Evolutionary conservation across 35 echinoderm and acorn worm species (phyloP).

Genomic region (Chiridota heheva): DNA sequence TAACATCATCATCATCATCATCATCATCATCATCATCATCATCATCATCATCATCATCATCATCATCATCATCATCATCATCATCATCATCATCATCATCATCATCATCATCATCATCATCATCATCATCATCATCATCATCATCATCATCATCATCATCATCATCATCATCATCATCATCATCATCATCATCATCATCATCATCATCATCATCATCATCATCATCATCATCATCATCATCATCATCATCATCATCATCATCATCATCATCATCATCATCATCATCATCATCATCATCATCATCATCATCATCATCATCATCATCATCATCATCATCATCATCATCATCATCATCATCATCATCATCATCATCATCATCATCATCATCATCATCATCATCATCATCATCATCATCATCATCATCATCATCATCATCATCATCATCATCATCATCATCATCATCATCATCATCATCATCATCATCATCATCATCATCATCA

Average conservation of each 20-base stretch:
- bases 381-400: conserved; percentile 6
- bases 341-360: conserved; percentile 6
- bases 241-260: conserved; percentile 5
- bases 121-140: conserved; percentile 5
- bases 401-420: conserved; percentile 6
- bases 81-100: conserved; percentile 6
- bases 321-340: conserved; percentile 6
- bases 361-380: conserved; percentile 6
- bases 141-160: conserved; percentile 6
- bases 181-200: conserved; percentile 5
- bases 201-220: conserved; percentile 5
- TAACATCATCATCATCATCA: not conserved
- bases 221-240: conserved; percentile 6
- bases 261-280: conserved; percentile 5
- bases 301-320: conserved; percentile 6
- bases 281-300: conserved; percentile 6
- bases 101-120: conserved; percentile 6
- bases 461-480: conserved; percentile 6
- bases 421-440: conserved; percentile 6
- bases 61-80: conserved; percentile 6
- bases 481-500: conserved; percentile 6
- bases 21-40: conserved; percentile 6
- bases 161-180: conserved; percentile 5
- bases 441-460: conserved; percentile 6
- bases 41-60: conserved; percentile 6